Base-by-base conservation (phyloP, 1,140 invertebrate genomes). In the Drosophila kikkawai region DNA sequence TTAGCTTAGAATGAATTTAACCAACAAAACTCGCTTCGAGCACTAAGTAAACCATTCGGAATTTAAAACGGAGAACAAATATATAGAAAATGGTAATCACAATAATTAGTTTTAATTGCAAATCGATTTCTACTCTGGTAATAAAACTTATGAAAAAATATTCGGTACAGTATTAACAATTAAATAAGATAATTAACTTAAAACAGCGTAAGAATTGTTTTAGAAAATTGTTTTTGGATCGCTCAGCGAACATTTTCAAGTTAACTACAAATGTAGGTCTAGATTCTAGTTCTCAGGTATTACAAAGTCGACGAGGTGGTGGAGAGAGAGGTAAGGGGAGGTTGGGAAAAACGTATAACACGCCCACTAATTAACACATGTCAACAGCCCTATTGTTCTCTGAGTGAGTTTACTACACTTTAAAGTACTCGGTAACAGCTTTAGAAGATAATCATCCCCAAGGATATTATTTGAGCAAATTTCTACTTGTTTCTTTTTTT, bases 301-400 rank as follows among this genome's bases (percentile, higher is more conserved):
- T 73, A 73, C 45, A 60, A 37, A 73, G 45, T 60, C 32, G 12
- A 69, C 56, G 11, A 79, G 75, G 51, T 37, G 51, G 51, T 13
- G 51, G 34, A 55, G 12, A 37, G 39, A 73, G 44, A 66, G 41
- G 55, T 64, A 59, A 26, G 44, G 36, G 50, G 15, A 74, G 53
- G 65, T 78, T 67, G 63, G 63, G 70, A 87, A 55, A 65, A 77
- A 47, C 67, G 74, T 44, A 39, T 70, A 83, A 88, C 76, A 80
- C 85, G 84, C 78, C 77, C 85, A 69, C 51, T 88, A 79, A 90
- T 75, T 79, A 90, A 90, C 81, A 88, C 77, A 85, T 67, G 82
- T 85, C 75, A 88, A 88, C 85, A 88, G 85, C 85, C 85, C 85
- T 90, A 88, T 81, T 22, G 53, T 77, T 88, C 85, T 90, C 85